Conservation (phyloP, 1,140 invertebrate species). For the Ericerus pela region DNA sequence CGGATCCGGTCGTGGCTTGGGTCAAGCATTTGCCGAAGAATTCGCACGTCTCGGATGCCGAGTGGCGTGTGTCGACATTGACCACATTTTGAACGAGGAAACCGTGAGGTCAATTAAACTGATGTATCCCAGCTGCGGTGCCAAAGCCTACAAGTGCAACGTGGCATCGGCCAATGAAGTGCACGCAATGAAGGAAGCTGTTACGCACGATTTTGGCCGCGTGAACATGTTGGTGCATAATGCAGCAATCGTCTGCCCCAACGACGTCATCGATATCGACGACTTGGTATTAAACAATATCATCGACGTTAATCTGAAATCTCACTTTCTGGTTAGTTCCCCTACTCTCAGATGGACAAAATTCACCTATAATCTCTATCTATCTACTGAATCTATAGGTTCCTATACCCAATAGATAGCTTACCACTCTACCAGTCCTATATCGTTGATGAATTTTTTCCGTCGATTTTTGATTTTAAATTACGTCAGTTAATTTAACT, state of each 20-base stretch:
- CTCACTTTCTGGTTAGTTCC: neutral
- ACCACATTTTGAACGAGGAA: constrained; percentile 48
- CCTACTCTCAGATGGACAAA: neutral
- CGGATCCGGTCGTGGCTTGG: constrained; percentile 81
- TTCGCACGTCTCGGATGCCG: constrained; percentile 61
- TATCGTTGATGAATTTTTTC: too few species aligned
- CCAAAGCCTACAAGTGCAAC: constrained; percentile 37
- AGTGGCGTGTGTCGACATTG: constrained; percentile 77
- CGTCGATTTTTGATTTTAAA: too few species aligned
- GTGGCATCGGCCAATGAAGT: constrained; percentile 22
- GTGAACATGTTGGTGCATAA: constrained; percentile 17
- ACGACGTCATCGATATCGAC: constrained; percentile 51
- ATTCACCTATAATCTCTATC: neutral
- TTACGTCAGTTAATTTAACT: too few species aligned
- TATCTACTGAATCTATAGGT: too few species aligned
- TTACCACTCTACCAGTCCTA: too few species aligned
- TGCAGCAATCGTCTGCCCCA: constrained; percentile 5
- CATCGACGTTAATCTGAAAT: neutral
- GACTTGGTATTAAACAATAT: neutral
- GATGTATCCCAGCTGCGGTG: constrained; percentile 30
- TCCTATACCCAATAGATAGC: too few species aligned
- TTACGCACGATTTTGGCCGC: neutral
- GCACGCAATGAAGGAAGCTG: neutral
- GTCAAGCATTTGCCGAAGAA: constrained; percentile 60
- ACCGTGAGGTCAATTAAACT: constrained; percentile 41